Base-by-base conservation (phyloP, 1,140 invertebrate genomes). In the Ceratosolen solmsi region DNA sequence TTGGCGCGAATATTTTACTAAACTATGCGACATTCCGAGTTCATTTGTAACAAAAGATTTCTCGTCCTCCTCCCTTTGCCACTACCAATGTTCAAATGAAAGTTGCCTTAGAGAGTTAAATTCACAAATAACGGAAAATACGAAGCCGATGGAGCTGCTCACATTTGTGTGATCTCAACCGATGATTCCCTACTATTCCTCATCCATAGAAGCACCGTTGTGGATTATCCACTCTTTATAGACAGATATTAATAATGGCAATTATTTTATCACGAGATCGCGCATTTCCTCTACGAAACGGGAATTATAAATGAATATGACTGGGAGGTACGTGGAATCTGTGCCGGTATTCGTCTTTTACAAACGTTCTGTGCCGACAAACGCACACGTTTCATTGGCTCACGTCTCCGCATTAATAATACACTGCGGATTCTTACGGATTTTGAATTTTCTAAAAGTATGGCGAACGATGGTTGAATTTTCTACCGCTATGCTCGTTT, bases 211-310 rank as follows among this genome's bases (percentile, higher is more conserved):
- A n/a, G 27, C 63, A 68, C 0, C 63, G 33, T 68, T 38, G 63
- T 7, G 63, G 63, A 68, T 38, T 68, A 68, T 38, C 33, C 33
- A 33, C 33, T 17, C 36, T 68, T 68, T 68, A 38, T 68, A 68
- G 63, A 68, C 63, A n/a, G 63, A 38, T 68, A 68, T 68, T 68
- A 68, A 68, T 68, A 68, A 4, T 2, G 15, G 63, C 63, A 68
- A 68, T 68, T 68, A 68, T 68, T 68, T 38, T 36, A 68, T 68
- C 63, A 20, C 33, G n/a, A 22, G 17, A 68, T 68, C 33, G 17
- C 63, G 27, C 17, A 63, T 63, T 38, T 7, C 22, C 63, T 68
- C 22, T 68, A 33, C 33, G 63, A 8, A 68, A 68, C 1, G 33
- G 36, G 33, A 68, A 68, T 68, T 38, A 38, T 68, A 68, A 68